Conservation (phyloP, 2,797 vertebrate species). For the Eupleurogrammus muticus region DNA sequence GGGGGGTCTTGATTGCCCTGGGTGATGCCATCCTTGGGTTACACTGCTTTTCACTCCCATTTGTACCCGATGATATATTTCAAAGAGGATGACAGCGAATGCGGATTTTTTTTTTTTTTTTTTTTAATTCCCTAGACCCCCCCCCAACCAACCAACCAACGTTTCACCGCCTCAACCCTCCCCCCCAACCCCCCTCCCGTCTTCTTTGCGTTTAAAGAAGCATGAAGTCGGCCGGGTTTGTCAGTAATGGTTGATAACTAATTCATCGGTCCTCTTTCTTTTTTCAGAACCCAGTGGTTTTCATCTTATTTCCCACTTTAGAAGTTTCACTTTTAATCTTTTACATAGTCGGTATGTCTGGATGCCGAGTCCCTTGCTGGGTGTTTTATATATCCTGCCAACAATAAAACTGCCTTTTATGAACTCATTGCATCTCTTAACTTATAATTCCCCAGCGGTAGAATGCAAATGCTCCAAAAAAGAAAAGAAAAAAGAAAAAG, state of each 20-base stretch:
- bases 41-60: slow-evolving; percentile 54
- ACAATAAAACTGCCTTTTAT: slow-evolving; percentile 59
- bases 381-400: slow-evolving; percentile 53
- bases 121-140: slow-evolving; percentile 50
- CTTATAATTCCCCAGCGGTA: slow-evolving; percentile 40
- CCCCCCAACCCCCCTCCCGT: background rate
- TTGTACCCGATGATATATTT: slow-evolving; percentile 71
- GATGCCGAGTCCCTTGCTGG: slow-evolving; percentile 55
- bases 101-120: slow-evolving; percentile 39
- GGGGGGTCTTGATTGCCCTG: slow-evolving; percentile 18
- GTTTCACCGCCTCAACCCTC: background rate
- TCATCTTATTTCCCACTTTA: slow-evolving; percentile 75
- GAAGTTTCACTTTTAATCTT: slow-evolving; percentile 80
- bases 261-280: slow-evolving; percentile 75
- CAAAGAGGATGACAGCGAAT: slow-evolving; percentile 61
- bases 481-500: slow-evolving; percentile 10
- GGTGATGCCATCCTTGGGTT: slow-evolving; percentile 43
- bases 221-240: slow-evolving; percentile 71
- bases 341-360: slow-evolving; percentile 61
- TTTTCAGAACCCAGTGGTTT: slow-evolving; percentile 72
- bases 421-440: slow-evolving; percentile 50
- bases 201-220: slow-evolving; percentile 70
- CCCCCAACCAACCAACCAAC: slow-evolving; percentile 1
- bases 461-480: slow-evolving; percentile 35
- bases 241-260: slow-evolving; percentile 83